Evolutionary conservation across 2,888 invertebrate species (phyloP), one percentile per base, ranked within the genome.

Genomic region (Eupithecia subfuscata): DNA sequence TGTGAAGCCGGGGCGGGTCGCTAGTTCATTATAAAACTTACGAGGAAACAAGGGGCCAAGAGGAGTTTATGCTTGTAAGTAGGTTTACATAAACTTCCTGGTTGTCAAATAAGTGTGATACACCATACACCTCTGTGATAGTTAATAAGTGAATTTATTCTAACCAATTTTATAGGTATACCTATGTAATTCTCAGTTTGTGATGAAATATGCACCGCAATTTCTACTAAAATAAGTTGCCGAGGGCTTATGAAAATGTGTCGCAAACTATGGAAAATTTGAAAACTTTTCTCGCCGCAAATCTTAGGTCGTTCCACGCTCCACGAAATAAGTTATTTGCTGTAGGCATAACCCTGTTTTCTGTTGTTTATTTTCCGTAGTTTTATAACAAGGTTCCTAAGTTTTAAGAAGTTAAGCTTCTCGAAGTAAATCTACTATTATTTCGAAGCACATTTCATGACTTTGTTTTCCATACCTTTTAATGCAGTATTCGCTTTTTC

Each of bases 241-340:
- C 34, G 69, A 64, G 45, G 70, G 74, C 56, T 70, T 69, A 77
- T 74, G 70, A 70, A 75, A 77, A 77, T 68, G 67, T 77, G 77
- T 77, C 73, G 43, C 77, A 73, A 75, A 77, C 77, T 77, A 77
- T 77, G 73, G 70, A 70, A 77, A 77, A 77, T 77, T 77, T 77
- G 77, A 75, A 77, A 77, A 77, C 72, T 77, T 77, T 75, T 56
- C 70, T 68, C 71, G 68, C 52, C 73, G 77, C 75, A 77, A 77
- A 77, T 77, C 77, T 77, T 77, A 73, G 70, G 72, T 73, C 64
- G 75, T 74, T 70, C 71, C 73, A 64, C 74, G 75, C 73, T 75
- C 72, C 68, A 68, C 73, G 68, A 73, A 75, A 75, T 73, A 77
- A 75, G 63, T 75, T 77, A 70, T 77, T 75, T 70, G n/a, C 68